These are phyloP conservation scores for Nicator chloris DNA, from an alignment of 2,113 vertebrate species.

Conservation along the genomic window DNA sequence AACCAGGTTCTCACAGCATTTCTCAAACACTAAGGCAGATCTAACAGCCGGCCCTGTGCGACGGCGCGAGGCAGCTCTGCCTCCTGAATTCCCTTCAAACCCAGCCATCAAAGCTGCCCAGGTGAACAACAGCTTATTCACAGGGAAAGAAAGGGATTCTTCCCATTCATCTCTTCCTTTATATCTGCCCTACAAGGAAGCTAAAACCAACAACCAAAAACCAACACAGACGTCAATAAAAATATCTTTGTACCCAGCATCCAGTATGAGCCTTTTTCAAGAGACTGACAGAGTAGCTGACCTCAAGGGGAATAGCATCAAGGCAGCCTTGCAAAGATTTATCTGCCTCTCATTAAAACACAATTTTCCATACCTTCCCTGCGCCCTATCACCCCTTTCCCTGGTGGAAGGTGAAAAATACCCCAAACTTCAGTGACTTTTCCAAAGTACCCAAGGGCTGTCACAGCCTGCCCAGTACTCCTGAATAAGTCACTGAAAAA, in stretches of 20 bases:
- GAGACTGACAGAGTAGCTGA: background rate
- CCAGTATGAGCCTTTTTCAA: background rate
- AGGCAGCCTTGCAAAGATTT: background rate
- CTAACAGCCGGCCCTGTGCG: background rate
- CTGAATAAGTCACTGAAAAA: background rate
- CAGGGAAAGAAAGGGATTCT: background rate
- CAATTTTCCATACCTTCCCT: background rate
- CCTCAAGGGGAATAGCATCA: background rate
- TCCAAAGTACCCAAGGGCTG: background rate
- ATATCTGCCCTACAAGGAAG: background rate
- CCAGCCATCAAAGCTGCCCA: conserved; percentile 50
- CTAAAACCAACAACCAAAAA: conserved; percentile 41
- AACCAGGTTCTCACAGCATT: background rate
- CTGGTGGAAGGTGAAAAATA: background rate
- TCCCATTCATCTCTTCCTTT: conserved; percentile 18
- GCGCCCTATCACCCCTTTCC: fast-evolving
- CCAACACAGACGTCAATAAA: background rate
- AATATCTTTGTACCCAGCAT: background rate
- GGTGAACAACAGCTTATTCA: conserved; percentile 40
- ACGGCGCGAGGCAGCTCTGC: background rate
- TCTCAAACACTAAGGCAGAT: background rate
- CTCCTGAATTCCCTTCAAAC: conserved; percentile 23
- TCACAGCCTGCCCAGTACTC: background rate
- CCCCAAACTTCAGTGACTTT: background rate
- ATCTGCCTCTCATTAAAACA: background rate